These are phyloP conservation scores for Eubasilissa regina DNA, from an alignment of 1,140 invertebrate genomes.

Conservation along the genomic window DNA sequence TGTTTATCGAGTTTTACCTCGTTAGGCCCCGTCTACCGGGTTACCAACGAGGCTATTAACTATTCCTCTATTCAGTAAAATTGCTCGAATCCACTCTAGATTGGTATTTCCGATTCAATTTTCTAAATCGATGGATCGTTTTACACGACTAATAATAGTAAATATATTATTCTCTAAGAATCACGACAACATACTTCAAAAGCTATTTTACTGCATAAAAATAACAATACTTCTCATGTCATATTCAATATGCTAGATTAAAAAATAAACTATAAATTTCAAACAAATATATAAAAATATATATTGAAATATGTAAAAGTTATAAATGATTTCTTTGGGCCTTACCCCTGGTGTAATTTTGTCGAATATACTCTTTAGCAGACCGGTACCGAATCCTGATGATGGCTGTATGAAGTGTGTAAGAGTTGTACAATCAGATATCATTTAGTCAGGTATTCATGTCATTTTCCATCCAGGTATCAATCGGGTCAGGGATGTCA, in stretches of 20 bases:
- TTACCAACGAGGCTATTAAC: too few species aligned
- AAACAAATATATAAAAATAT: conserved; percentile 45
- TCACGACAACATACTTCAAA: conserved; percentile 41
- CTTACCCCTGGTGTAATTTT: conserved; percentile 75
- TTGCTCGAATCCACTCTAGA: background rate
- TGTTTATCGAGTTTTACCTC: too few species aligned
- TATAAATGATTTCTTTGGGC: conserved; percentile 60
- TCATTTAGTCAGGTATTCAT: conserved; percentile 15
- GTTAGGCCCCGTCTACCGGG: too few species aligned
- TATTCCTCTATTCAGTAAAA: too few species aligned
- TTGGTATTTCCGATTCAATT: conserved; percentile 37
- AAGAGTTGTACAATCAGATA: conserved; percentile 46
- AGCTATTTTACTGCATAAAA: conserved; percentile 39
- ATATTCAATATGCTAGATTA: conserved; percentile 41
- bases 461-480: conserved; percentile 47
- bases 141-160: conserved; percentile 14
- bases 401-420: conserved; percentile 67
- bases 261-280: conserved; percentile 29
- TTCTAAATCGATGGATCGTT: conserved; percentile 9
- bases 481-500: conserved; percentile 13
- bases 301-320: conserved; percentile 45
- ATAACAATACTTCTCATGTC: conserved; percentile 27
- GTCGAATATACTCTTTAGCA: conserved; percentile 75
- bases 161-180: conserved; percentile 27
- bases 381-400: conserved; percentile 73